Evolutionary conservation across 2,797 vertebrate species (phyloP).

Genomic region (Taenioides sp.): DNA sequence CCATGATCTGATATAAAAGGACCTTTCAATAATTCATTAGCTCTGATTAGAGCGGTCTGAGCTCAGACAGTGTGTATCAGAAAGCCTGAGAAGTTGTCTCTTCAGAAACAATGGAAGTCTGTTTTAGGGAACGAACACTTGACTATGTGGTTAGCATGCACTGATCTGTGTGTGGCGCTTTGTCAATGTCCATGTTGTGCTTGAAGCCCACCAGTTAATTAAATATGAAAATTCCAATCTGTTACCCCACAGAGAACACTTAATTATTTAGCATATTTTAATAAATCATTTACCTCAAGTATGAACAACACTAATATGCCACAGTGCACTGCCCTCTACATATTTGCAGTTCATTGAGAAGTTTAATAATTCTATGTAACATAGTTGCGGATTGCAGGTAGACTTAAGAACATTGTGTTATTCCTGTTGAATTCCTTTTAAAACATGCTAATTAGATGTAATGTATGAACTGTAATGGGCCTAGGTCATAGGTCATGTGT

Average conservation of each 20-base stretch:
- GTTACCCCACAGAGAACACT: slow-evolving; percentile 68
- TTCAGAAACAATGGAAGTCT: background rate
- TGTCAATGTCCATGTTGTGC: slow-evolving; percentile 32
- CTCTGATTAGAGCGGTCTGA: slow-evolving; percentile 67
- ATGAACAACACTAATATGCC: slow-evolving; percentile 36
- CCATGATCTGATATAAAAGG: slow-evolving; percentile 75
- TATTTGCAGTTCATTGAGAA: slow-evolving; percentile 53
- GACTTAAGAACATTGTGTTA: no score
- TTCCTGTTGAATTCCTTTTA: background rate
- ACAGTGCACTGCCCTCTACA: slow-evolving; percentile 21
- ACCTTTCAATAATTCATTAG: slow-evolving; percentile 71
- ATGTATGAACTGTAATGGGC: slow-evolving; percentile 18
- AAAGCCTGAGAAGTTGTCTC: slow-evolving; percentile 18
- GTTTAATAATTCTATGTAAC: slow-evolving; percentile 25
- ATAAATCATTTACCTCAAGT: slow-evolving; percentile 73
- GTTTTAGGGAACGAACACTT: slow-evolving; percentile 45
- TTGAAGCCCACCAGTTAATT: slow-evolving; percentile 65
- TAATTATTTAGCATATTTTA: slow-evolving; percentile 76
- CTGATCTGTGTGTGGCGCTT: slow-evolving; percentile 29
- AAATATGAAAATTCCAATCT: slow-evolving; percentile 80
- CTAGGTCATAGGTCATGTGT: slow-evolving; percentile 31
- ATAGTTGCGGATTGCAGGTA: background rate
- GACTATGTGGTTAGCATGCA: slow-evolving; percentile 20
- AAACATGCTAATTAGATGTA: slow-evolving; percentile 18
- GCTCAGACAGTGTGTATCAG: slow-evolving; percentile 45